phyloP scores from a whole-genome alignment of 2,797 vertebrate species.

The Streptopelia turtur region DNA sequence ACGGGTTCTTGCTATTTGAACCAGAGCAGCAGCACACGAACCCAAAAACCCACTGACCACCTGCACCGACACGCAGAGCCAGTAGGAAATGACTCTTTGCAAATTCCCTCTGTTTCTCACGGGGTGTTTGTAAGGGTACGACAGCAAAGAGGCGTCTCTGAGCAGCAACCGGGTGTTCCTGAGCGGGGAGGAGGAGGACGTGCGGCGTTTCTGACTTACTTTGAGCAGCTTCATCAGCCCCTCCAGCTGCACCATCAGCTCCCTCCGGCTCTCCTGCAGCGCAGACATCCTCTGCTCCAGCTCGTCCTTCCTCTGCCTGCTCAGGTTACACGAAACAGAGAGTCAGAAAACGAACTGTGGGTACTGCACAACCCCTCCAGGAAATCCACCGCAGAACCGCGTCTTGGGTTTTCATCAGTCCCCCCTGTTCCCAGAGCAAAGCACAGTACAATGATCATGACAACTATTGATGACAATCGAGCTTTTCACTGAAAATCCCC shows the following conservation, averaged over 20 bases:
- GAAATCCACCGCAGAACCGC: fast-evolving
- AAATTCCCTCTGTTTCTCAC: not conserved
- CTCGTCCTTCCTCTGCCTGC: slow-evolving; percentile 96
- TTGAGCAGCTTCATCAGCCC: slow-evolving; percentile 97
- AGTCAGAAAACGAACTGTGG: not conserved
- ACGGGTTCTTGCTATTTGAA: fast-evolving
- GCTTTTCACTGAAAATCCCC: not conserved
- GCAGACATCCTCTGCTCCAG: slow-evolving; percentile 97
- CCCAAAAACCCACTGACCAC: not conserved
- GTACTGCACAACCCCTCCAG: not conserved
- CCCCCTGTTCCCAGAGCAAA: not conserved
- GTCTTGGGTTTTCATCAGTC: not conserved
- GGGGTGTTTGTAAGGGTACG: fast-evolving
- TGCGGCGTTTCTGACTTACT: slow-evolving; percentile 69
- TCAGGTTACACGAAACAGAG: not conserved
- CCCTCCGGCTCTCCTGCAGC: slow-evolving; percentile 93
- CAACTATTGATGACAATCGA: fast-evolving
- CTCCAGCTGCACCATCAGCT: slow-evolving; percentile 98
- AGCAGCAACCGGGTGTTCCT: not conserved
- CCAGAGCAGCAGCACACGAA: not conserved
- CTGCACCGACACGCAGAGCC: not conserved
- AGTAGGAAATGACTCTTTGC: not conserved
- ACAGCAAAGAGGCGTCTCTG: not conserved
- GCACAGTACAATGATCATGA: fast-evolving
- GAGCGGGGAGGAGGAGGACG: fast-evolving